Evolutionary conservation across 2,113 vertebrate genomes (phyloP), one percentile per base, ranked within the genome.

Genomic region (Zosterops lateralis): DNA sequence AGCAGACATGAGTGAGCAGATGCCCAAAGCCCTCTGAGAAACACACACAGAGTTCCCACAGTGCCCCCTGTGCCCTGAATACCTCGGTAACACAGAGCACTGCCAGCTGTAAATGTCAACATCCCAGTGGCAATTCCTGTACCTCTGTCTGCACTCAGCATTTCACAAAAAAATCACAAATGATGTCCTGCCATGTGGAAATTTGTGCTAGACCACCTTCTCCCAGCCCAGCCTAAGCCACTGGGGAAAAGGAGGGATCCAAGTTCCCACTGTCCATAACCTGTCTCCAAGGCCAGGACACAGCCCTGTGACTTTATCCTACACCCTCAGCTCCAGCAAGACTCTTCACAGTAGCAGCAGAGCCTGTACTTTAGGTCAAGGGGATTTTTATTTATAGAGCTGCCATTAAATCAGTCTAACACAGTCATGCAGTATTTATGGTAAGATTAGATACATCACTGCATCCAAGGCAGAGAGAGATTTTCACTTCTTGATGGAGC

Each of bases 31-130:
- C 75, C 57, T 86, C 47, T 71, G 48, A 81, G 60, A 34, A 67
- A 5, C 34, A 48, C n/a, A 28, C 42, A 8, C 17, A 72, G 81
- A 75, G 68, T 40, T 74, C 32, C 68, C 64, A 81, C 62, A 40
- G 42, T 73, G 78, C 83, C 80, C 76, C 10, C 2, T 12, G 36
- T 87, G 75, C 90, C 80, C 81, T n/a, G 50, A 88, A 34, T 22
- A 12, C 77, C 88, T 92, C 31, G 3, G 91, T 42, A 70, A 78
- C 31, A 2, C 53, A 34, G 34, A 91, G 58, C 70, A n/a, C 84
- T 85, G 94, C 81, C 91, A 87, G 31, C 81, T 73, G 50, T 14
- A 91, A 96, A 95, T 95, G 94, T 90, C 90, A 95, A 9, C 72
- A 38, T 61, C 88, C 74, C 83, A 28, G 3, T 29, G 88, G 85